Percentiles rank a stretch among this genome's conserved stretches.
phyloP scores from a whole-genome alignment of 2,797 vertebrate genomes.

The Synaphobranchus kaupii region DNA sequence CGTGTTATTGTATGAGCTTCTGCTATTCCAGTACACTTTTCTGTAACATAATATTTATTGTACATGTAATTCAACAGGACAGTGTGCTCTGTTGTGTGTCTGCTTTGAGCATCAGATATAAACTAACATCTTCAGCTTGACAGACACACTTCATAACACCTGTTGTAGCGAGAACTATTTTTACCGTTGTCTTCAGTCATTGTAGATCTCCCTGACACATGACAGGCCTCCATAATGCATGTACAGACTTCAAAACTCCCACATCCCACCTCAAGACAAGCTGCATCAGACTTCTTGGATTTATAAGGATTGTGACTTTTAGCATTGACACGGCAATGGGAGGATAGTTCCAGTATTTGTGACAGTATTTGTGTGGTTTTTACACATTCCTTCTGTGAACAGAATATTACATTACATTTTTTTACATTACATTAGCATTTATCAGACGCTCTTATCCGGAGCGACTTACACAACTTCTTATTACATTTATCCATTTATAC shows the following conservation, averaged over 20 bases:
- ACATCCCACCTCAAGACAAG: conserved; percentile 57
- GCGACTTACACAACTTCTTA: too few species aligned
- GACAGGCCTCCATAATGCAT: conserved; percentile 56
- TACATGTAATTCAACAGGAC: background rate
- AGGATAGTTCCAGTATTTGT: conserved; percentile 31
- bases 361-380: conserved; percentile 53
- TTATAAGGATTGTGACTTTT: conserved; percentile 56
- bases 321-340: conserved; percentile 49
- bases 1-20: background rate
- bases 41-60: background rate
- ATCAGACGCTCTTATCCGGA: too few species aligned
- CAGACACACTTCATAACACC: conserved; percentile 26
- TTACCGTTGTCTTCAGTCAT: conserved; percentile 41
- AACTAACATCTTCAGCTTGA: conserved; percentile 37
- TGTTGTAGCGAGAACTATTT: conserved; percentile 45
- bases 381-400: conserved; percentile 62
- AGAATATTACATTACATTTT: too few species aligned
- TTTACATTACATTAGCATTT: too few species aligned
- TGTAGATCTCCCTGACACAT: conserved; percentile 42
- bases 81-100: conserved; percentile 29
- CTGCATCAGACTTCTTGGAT: conserved; percentile 48
- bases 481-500: too few species aligned
- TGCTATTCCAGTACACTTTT: background rate
- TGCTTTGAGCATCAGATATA: conserved; percentile 37
- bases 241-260: conserved; percentile 40